Percentiles rank a stretch among this genome's conserved stretches.
These are phyloP conservation scores for Brachionus koreanus DNA, from an alignment of 1,140 invertebrate species.

Conservation along the genomic window DNA sequence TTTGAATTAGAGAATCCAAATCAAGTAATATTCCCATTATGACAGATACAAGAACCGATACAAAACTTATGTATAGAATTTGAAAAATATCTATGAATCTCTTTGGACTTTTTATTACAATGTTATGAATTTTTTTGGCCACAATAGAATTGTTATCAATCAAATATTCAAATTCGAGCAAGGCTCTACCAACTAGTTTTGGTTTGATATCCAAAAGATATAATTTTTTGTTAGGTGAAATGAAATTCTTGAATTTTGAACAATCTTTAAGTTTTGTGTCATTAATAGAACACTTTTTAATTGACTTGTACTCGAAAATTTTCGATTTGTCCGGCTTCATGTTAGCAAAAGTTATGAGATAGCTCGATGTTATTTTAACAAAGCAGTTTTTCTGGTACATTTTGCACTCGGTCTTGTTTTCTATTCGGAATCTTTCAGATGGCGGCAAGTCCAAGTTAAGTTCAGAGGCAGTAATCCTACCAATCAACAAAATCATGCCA, in stretches of 20 bases:
- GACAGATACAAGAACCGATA: not conserved
- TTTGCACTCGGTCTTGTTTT: slow-evolving; percentile 8
- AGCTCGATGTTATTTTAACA: slow-evolving; percentile 4
- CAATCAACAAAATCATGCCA: not conserved
- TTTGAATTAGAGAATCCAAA: not conserved
- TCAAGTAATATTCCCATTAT: slow-evolving; percentile 40
- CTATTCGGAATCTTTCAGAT: not conserved
- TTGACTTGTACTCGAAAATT: slow-evolving; percentile 10
- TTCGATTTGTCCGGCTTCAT: not conserved
- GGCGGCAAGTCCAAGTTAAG: not conserved
- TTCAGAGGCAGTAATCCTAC: not conserved
- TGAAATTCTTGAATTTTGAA: not conserved
- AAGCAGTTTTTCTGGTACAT: slow-evolving; percentile 19
- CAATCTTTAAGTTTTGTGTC: not conserved
- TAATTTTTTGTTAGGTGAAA: not conserved
- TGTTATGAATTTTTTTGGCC: not conserved
- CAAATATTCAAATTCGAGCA: not conserved
- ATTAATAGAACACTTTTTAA: slow-evolving; percentile 16
- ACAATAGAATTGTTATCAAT: not conserved
- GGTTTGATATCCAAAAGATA: not conserved
- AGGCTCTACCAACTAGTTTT: slow-evolving; percentile 2
- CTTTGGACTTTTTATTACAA: slow-evolving; percentile 7
- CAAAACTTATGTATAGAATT: slow-evolving; percentile 17
- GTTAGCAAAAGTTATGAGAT: not conserved
- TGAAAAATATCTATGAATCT: slow-evolving; percentile 37